phyloP scores from a whole-genome alignment of 53 echinoderm and acorn worm species.

The Hippasteria phrygiana region DNA sequence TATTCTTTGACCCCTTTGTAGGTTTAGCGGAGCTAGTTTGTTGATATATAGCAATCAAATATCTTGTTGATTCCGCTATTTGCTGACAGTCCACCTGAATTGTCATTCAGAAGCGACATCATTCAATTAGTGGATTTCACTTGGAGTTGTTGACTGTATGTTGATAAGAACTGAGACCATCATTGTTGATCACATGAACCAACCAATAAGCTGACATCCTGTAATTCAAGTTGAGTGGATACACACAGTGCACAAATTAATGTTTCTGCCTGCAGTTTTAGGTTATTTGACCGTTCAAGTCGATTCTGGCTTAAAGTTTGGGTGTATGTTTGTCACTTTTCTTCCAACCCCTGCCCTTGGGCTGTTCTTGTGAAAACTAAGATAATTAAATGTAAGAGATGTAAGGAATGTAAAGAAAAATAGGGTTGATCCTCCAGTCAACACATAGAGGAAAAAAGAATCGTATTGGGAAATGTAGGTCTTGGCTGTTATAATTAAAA shows the following conservation, averaged over 20 bases:
- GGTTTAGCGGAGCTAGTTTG: neutral
- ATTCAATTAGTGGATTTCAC: neutral
- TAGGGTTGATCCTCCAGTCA: neutral
- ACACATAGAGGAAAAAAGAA: too few relatives aligned
- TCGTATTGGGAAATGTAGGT: neutral
- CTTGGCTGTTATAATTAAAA: neutral
- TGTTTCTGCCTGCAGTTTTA: too few relatives aligned
- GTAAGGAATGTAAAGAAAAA: neutral
- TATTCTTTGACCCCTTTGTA: neutral
- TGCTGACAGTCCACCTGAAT: neutral
- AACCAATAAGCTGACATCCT: too few relatives aligned
- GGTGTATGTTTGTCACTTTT: neutral
- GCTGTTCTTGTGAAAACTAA: neutral
- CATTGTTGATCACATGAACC: too few relatives aligned
- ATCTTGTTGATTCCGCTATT: conserved; percentile 1
- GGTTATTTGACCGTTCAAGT: too few relatives aligned
- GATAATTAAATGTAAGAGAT: neutral
- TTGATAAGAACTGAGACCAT: too few relatives aligned
- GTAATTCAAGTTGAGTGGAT: too few relatives aligned
- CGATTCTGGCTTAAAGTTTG: too few relatives aligned
- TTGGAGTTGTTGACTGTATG: neutral
- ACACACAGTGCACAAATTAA: too few relatives aligned
- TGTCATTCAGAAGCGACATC: neutral
- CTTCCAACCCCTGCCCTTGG: neutral
- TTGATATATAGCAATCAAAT: neutral